Conservation (phyloP, 2,113 vertebrate genomes). For the Ailurus styani region DNA sequence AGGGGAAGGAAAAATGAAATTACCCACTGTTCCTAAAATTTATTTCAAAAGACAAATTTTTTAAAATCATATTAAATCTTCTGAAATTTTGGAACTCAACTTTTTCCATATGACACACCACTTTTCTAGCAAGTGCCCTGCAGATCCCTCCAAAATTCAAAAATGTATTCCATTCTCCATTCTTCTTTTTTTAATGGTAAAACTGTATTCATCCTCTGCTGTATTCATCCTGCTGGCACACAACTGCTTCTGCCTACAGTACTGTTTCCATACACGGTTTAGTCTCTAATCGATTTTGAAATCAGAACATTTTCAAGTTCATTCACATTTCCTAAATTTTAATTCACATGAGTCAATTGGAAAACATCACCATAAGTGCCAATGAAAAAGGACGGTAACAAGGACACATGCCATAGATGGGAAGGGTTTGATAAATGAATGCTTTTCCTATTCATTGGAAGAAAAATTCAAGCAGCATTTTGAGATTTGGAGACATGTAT, state of each 20-base stretch:
- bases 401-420: neutral
- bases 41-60: neutral
- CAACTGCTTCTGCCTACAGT: neutral
- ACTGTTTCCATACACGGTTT: neutral
- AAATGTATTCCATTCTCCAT: neutral
- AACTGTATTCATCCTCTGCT: rapidly evolving
- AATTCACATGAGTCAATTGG: neutral
- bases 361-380: neutral
- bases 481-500: neutral
- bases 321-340: neutral
- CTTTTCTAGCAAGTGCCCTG: neutral
- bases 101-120: neutral
- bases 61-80: neutral
- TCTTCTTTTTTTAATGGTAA: neutral
- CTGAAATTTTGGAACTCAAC: neutral
- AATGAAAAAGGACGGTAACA: neutral
- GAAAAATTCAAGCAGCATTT: neutral
- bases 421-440: neutral
- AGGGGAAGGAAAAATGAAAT: neutral
- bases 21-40: neutral
- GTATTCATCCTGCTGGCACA: rapidly evolving
- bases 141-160: neutral
- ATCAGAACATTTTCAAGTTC: neutral
- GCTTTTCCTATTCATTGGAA: neutral
- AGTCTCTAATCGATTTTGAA: neutral